A percentile compares a stretch with the other conserved stretches of the same genome.
Conservation (phyloP, 2,797 vertebrate species). For the Macropus fuliginosus region DNA sequence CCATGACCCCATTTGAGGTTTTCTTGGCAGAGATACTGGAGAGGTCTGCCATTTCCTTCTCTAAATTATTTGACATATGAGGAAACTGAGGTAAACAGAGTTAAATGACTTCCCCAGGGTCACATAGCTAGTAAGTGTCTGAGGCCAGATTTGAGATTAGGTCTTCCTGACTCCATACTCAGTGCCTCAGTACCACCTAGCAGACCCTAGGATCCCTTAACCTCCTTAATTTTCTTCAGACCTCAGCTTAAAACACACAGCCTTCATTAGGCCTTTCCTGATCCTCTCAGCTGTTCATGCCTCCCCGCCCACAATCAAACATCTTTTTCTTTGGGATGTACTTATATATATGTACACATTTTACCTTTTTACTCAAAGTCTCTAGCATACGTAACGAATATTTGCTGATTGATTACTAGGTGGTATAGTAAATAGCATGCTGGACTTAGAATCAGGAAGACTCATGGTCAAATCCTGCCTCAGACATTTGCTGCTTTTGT, state of each 20-base stretch:
- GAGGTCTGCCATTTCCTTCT: no score
- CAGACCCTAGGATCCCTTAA: neutral
- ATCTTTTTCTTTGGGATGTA: neutral
- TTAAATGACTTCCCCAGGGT: no score
- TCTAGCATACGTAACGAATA: fast-evolving
- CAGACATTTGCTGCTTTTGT: neutral
- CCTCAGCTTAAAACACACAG: neutral
- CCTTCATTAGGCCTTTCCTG: no score
- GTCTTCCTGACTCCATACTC: no score
- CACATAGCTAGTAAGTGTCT: no score
- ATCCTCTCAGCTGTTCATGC: neutral
- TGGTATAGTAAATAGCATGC: neutral
- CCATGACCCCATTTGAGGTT: no score
- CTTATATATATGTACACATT: neutral
- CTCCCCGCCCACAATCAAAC: neutral
- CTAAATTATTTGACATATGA: no score
- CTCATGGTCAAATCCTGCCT: neutral
- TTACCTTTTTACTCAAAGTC: neutral
- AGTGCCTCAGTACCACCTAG: no score
- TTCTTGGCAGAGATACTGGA: no score
- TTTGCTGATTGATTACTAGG: neutral
- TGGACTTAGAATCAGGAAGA: neutral
- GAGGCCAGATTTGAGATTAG: no score
- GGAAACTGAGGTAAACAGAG: no score
- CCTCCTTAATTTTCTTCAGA: neutral